Percentiles rank a stretch among this genome's conserved stretches.
phyloP scores from a whole-genome alignment of 2,113 vertebrate species.

The Stegostoma tigrinum region DNA sequence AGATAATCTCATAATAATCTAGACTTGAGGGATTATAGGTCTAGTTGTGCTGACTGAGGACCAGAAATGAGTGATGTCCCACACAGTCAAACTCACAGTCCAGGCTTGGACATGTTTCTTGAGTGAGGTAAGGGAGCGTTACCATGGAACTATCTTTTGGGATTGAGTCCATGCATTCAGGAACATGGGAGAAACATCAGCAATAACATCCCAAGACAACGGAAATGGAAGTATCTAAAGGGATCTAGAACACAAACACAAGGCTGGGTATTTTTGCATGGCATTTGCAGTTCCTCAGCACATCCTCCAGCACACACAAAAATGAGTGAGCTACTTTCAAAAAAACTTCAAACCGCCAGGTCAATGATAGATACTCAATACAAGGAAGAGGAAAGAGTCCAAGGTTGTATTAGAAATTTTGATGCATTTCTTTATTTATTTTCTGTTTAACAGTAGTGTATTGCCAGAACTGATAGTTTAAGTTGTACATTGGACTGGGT shows the following conservation, averaged over 20 bases:
- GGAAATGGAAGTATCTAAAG: neutral
- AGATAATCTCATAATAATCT: neutral
- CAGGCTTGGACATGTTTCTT: neutral
- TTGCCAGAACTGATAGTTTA: conserved; percentile 22
- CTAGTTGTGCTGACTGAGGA: neutral
- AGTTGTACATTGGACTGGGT: conserved; percentile 22
- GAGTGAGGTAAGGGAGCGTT: neutral
- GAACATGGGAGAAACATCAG: neutral
- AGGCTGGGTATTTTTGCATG: neutral
- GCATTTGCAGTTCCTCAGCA: neutral
- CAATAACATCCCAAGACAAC: neutral
- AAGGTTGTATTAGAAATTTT: conserved; percentile 15
- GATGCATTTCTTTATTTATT: conserved; percentile 23
- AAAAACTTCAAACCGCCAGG: neutral
- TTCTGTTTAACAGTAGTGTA: conserved; percentile 23
- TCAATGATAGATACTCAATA: neutral
- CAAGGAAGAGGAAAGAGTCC: neutral
- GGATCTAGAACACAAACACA: neutral
- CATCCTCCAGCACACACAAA: neutral
- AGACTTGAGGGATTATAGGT: neutral
- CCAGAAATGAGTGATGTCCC: neutral
- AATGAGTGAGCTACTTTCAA: neutral
- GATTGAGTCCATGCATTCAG: neutral
- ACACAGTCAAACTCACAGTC: neutral
- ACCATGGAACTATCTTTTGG: neutral